phyloP scores from a whole-genome alignment of 2,113 vertebrate species.

The Burhinus bistriatus region DNA sequence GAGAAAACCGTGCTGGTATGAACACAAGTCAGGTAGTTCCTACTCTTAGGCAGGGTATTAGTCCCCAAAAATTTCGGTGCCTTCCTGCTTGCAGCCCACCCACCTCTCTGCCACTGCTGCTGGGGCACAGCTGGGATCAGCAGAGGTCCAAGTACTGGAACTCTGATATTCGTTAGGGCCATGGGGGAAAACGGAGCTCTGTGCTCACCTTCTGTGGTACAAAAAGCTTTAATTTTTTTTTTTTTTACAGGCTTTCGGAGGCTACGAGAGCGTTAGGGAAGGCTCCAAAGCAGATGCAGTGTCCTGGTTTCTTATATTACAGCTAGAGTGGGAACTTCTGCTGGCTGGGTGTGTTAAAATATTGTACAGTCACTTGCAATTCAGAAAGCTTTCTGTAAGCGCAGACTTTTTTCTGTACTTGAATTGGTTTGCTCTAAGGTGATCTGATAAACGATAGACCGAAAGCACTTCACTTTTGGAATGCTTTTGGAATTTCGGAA shows the following conservation, averaged over 20 bases:
- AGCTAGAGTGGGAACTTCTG: background rate
- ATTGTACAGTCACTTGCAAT: background rate
- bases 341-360: background rate
- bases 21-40: background rate
- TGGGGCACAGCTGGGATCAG: background rate
- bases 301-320: background rate
- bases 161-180: background rate
- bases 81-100: background rate
- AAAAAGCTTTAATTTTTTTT: background rate
- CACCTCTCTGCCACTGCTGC: background rate
- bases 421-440: background rate
- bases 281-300: background rate
- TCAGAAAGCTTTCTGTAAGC: background rate
- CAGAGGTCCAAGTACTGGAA: background rate
- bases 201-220: background rate
- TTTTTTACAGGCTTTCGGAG: background rate
- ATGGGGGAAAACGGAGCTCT: background rate
- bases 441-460: background rate
- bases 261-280: background rate
- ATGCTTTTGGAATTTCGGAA: constrained; percentile 2
- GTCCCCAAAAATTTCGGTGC: background rate
- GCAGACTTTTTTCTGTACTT: background rate
- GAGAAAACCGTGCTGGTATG: background rate
- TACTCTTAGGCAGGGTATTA: background rate
- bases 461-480: background rate